A percentile compares a stretch with the other conserved stretches of the same genome.
Conservation (phyloP, 2,888 invertebrate genomes). For the Orchesellides sinensis region DNA sequence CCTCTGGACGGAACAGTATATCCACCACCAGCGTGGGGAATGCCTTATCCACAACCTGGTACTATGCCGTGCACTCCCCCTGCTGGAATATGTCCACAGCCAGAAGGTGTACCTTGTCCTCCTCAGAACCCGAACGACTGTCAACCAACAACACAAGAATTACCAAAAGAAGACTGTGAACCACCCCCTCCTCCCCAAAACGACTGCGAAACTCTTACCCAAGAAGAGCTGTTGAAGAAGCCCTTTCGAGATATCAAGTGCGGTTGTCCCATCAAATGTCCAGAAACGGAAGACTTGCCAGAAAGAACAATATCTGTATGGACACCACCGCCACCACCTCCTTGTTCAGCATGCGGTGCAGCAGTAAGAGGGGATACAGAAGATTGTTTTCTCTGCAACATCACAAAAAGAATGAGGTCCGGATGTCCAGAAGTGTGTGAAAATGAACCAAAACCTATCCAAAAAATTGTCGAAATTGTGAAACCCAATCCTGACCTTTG, state of each 20-base stretch:
- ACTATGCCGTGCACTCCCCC: not conserved
- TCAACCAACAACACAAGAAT: not conserved
- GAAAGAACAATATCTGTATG: slow-evolving; percentile 17
- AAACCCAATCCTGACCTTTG: not conserved
- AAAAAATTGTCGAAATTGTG: not conserved
- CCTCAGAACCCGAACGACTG: not conserved
- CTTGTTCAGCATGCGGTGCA: slow-evolving; percentile 35
- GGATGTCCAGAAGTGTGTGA: not conserved
- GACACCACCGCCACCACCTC: slow-evolving; percentile 18
- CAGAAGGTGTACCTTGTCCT: slow-evolving; percentile 1
- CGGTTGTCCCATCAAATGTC: slow-evolving; percentile 12
- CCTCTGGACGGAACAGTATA: too few species aligned
- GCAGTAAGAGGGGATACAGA: slow-evolving; percentile 26
- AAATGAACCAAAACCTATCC: not conserved
- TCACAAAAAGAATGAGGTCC: slow-evolving; percentile 30
- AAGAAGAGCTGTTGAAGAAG: slow-evolving; percentile 25
- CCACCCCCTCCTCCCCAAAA: slow-evolving; percentile 6
- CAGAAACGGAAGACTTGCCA: not conserved
- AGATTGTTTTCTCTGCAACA: slow-evolving; percentile 15
- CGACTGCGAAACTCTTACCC: slow-evolving; percentile 20
- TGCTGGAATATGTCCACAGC: not conserved
- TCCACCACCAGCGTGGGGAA: not conserved
- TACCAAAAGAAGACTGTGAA: not conserved
- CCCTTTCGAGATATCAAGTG: slow-evolving; percentile 24
- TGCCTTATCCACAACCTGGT: too few species aligned